These are phyloP conservation scores for Spilosoma lubricipeda DNA, from an alignment of 2,888 invertebrate species.

Conservation along the genomic window DNA sequence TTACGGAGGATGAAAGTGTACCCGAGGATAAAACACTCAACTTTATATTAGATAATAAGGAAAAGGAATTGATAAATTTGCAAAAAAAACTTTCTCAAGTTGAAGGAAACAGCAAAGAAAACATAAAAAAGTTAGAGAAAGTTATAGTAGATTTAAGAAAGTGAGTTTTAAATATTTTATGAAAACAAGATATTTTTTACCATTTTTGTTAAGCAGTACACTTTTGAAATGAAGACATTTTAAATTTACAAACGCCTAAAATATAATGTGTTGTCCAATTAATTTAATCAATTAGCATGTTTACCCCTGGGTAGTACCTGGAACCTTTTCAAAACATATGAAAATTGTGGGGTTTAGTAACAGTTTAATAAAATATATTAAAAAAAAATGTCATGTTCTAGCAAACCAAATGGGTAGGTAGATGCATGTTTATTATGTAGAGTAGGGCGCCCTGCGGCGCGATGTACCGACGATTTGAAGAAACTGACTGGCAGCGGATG, in stretches of 20 bases:
- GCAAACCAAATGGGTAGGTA: too few species aligned
- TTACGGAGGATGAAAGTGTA: slow-evolving; percentile 79
- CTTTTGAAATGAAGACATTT: too few species aligned
- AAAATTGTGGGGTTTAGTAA: not conserved
- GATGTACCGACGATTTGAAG: too few species aligned
- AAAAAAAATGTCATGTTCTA: too few species aligned
- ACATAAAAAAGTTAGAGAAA: slow-evolving; percentile 80
- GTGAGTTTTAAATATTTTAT: slow-evolving; percentile 69
- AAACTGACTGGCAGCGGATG: too few species aligned
- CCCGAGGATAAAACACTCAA: slow-evolving; percentile 71
- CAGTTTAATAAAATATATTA: too few species aligned
- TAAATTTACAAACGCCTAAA: too few species aligned
- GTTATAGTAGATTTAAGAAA: slow-evolving; percentile 88
- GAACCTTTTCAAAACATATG: not conserved
- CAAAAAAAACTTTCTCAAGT: slow-evolving; percentile 83
- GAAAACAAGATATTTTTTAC: not conserved
- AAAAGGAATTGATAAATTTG: slow-evolving; percentile 82
- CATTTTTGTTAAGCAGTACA: too few species aligned
- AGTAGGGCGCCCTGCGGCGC: too few species aligned
- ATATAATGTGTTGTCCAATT: too few species aligned
- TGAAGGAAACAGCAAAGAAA: slow-evolving; percentile 78
- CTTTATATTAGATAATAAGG: slow-evolving; percentile 75
- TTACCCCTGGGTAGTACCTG: too few species aligned
- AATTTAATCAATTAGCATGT: not conserved
- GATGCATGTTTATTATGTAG: not conserved